phyloP scores from a whole-genome alignment of 1,140 invertebrate genomes.

The Pseudomyrmex pallidus region DNA sequence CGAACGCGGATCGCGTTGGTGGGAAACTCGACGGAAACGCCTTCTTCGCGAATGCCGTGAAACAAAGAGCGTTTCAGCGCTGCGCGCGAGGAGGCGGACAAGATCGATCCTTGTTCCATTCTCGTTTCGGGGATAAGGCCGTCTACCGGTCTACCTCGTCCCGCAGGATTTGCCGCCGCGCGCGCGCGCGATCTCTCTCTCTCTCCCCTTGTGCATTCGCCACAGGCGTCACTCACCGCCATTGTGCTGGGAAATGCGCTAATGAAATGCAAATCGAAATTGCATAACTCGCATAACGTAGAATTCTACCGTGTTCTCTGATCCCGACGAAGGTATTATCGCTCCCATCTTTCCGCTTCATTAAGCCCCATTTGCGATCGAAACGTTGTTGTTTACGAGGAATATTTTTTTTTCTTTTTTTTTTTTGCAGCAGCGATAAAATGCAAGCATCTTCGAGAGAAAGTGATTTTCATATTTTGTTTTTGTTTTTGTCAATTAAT shows the following conservation, averaged over 20 bases:
- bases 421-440: too few species aligned
- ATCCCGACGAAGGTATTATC: background rate
- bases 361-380: constrained; percentile 3
- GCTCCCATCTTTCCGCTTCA: background rate
- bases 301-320: constrained; percentile 15
- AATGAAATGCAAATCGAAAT: constrained; percentile 59
- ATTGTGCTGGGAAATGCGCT: constrained; percentile 46
- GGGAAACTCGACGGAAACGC: constrained; percentile 46
- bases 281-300: constrained; percentile 43
- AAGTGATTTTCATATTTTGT: too few species aligned
- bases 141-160: constrained; percentile 63
- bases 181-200: constrained; percentile 13
- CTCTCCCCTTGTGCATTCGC: constrained; percentile 51
- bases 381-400: background rate
- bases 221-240: constrained; percentile 53
- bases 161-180: constrained; percentile 61
- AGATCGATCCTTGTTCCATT: constrained; percentile 69
- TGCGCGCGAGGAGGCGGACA: constrained; percentile 41
- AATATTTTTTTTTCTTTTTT: too few species aligned
- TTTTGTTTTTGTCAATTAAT: background rate
- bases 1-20: background rate
- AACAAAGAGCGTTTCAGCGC: constrained; percentile 59
- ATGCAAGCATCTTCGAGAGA: background rate
- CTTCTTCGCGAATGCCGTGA: constrained; percentile 57
- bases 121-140: constrained; percentile 69